Conservation (phyloP, 2,888 invertebrate species). For the Charanyca ferruginea region DNA sequence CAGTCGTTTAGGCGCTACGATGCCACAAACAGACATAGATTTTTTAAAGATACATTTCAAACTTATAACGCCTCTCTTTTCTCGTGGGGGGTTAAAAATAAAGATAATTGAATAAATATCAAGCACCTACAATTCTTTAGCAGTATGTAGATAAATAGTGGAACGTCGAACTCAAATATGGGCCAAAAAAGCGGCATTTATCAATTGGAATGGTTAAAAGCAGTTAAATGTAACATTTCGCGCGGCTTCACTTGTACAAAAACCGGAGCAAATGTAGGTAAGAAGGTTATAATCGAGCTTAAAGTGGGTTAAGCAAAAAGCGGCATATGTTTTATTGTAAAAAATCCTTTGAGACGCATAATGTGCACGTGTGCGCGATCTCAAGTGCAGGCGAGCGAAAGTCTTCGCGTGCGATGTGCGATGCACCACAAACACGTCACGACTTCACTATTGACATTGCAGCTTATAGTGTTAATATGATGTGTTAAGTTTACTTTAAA, state of each 20-base stretch:
- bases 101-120: not conserved
- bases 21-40: too few species aligned
- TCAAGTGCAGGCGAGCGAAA: conserved; percentile 80
- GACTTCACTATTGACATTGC: conserved; percentile 41
- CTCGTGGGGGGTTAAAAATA: too few species aligned
- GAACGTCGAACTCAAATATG: conserved; percentile 6
- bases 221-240: conserved; percentile 63
- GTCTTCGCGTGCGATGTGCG: conserved; percentile 75
- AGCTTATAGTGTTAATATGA: conserved; percentile 10
- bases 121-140: conserved; percentile 4
- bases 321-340: conserved; percentile 90
- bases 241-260: conserved; percentile 80
- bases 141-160: conserved; percentile 50
- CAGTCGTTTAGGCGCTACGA: too few species aligned
- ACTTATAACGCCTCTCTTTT: too few species aligned
- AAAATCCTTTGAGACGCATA: conserved; percentile 87
- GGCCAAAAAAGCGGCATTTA: conserved; percentile 38
- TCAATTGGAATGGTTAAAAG: conserved; percentile 60
- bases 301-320: conserved; percentile 91
- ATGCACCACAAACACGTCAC: conserved; percentile 56
- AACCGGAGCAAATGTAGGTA: conserved; percentile 89
- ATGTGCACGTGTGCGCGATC: conserved; percentile 88
- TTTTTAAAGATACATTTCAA: too few species aligned
- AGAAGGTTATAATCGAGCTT: conserved; percentile 90
- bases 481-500: not conserved